Conservation (phyloP, 2,888 invertebrate species). For the Lochmaea crataegi region DNA sequence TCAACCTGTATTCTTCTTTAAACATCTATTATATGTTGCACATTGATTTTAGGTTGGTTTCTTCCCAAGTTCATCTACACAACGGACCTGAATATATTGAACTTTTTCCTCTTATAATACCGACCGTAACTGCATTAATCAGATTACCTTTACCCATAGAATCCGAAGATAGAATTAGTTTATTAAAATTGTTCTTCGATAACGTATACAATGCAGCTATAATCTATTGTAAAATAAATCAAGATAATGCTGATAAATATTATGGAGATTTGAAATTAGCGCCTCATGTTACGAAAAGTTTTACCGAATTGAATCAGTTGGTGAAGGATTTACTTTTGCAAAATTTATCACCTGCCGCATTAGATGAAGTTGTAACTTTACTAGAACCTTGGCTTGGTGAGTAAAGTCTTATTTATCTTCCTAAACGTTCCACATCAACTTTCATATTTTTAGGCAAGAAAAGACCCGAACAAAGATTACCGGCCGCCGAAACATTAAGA, state of each 20-base stretch:
- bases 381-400: constrained; percentile 75
- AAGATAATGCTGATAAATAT: constrained; percentile 52
- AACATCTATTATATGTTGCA: neutral
- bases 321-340: constrained; percentile 76
- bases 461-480: constrained; percentile 77
- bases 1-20: no score
- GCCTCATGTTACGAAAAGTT: constrained; percentile 57
- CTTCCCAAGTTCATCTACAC: constrained; percentile 61
- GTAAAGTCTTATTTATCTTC: neutral
- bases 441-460: constrained; percentile 66
- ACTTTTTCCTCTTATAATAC: constrained; percentile 74
- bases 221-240: constrained; percentile 61
- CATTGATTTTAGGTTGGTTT: constrained; percentile 49
- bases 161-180: constrained; percentile 73
- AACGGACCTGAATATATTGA: constrained; percentile 68
- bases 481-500: constrained; percentile 67
- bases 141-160: constrained; percentile 68
- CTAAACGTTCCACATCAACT: neutral
- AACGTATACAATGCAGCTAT: constrained; percentile 64
- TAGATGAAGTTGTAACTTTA: constrained; percentile 77
- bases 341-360: constrained; percentile 76
- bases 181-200: constrained; percentile 71
- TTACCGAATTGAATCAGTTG: constrained; percentile 72
- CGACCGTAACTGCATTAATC: constrained; percentile 69
- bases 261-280: constrained; percentile 62